Evolutionary conservation across 64 coral and sea anemone genomes (phyloP), one percentile per base, ranked within the genome.

Genomic region (Stichodactyla helianthus): DNA sequence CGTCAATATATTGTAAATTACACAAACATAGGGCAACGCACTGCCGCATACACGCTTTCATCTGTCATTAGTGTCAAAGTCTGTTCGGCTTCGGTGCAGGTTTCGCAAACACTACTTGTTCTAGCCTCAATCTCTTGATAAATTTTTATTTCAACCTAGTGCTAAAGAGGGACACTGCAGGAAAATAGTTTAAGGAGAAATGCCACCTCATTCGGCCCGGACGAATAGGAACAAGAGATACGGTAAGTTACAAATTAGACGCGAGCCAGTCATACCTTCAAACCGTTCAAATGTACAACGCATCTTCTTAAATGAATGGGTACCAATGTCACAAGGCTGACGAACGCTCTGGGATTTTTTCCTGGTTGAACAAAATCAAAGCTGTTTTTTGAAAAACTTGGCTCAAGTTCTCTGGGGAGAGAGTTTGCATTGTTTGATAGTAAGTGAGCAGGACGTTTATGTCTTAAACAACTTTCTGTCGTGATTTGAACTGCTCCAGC

Each of bases 51-150:
- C 94, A 97, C 94, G 94, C 94, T 97, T 92, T 97, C 94, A 97
- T 97, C 94, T 97, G 94, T 97, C 94, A 97, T 97, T 97, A 97
- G 89, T 97, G 94, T 97, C 94, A 97, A 97, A 97, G 94, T 97
- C 94, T 87, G 91, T 92, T 79, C 91, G 86, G 88, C 91, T 84
- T 86, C 71, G 89, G 55, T 92, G 91, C 94, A 97, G 94, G 94
- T 97, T 97, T 97, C 94, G 94, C 94, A 97, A 97, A 97, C 91
- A 97, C 59, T 95, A 81, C 65, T 92, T 77, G 78, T 81, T 54
- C 50, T 81, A 86, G 68, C 55, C 84, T 92, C 90, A 89, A 85
- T 89, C 86, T 95, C 89, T 89, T 89, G 51, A 50, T 57, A 59
- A 51, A 59, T 77, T 76, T 25, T 82, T 82, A 86, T 54, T 64